Evolutionary conservation across 1,140 invertebrate genomes (phyloP).

Genomic region (Apis cerana): DNA sequence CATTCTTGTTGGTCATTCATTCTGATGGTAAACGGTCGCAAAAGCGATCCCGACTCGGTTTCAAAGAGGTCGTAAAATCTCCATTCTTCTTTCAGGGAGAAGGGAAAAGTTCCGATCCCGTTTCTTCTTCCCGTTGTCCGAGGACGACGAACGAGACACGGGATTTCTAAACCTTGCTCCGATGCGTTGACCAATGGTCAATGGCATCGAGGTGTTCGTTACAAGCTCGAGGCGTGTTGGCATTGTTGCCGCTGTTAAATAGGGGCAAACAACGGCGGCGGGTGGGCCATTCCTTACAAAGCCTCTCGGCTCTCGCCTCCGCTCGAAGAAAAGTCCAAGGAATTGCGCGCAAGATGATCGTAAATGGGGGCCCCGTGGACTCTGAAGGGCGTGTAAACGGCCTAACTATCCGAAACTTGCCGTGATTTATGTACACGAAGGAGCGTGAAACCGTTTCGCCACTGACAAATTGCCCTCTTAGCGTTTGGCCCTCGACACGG

Average conservation of each 20-base stretch:
- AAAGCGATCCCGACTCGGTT: slow-evolving; percentile 7
- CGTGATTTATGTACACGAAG: slow-evolving; percentile 62
- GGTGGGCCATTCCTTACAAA: slow-evolving; percentile 58
- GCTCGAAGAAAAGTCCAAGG: slow-evolving; percentile 34
- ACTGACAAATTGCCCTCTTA: slow-evolving; percentile 58
- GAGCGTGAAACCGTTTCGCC: slow-evolving; percentile 39
- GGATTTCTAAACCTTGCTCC: background rate
- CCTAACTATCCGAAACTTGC: slow-evolving; percentile 47
- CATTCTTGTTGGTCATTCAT: background rate
- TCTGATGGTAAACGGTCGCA: slow-evolving; percentile 1
- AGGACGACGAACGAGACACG: background rate
- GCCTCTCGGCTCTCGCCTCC: background rate
- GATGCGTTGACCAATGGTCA: slow-evolving; percentile 34
- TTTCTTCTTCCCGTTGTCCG: background rate
- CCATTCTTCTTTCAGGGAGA: background rate
- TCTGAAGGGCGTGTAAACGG: slow-evolving; percentile 61
- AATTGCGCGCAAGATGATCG: slow-evolving; percentile 25
- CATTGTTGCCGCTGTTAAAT: slow-evolving; percentile 64
- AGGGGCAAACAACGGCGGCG: slow-evolving; percentile 68
- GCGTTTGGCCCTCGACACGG: slow-evolving; percentile 23
- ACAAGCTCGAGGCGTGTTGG: slow-evolving; percentile 44
- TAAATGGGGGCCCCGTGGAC: slow-evolving; percentile 48
- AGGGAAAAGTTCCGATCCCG: background rate
- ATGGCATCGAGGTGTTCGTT: slow-evolving; percentile 22
- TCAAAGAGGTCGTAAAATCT: slow-evolving; percentile 16